Evolutionary conservation across 2,888 invertebrate species (phyloP), one percentile per base, ranked within the genome.

Genomic region (Nomada fucata): DNA sequence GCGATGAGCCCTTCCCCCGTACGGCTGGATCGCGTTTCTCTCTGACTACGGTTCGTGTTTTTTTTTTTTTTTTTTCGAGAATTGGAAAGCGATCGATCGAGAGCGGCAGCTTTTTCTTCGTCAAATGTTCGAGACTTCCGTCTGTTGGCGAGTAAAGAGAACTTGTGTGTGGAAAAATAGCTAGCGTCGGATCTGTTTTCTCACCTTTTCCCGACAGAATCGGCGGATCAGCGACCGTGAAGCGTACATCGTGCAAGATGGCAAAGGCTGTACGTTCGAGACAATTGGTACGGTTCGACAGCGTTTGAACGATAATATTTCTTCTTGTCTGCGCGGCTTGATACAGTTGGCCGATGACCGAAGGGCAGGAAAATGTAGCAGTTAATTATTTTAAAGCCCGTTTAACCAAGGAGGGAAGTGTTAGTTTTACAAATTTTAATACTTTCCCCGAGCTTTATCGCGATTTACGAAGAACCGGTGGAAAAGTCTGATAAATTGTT

Each of bases 31-130:
- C 42, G 42, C 42, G 23, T 55, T 42, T 52, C 7, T 20, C 1
- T 70, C n/a, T 69, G 18, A n/a, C 23, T 53, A 9, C 50, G 4
- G 20, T 29, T 59, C 50, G 36, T 26, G 20, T 20, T 67, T 42
- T 44, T 61, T 29, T n/a, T n/a, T 44, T n/a, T n/a, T n/a, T n/a
- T n/a, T n/a, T 44, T 61, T 29, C 26, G 64, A 55, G 29, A 47
- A 68, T 79, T 73, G 73, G 73, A 73, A 81, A 81, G 68, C 81
- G 81, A 69, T 69, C 52, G 65, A 74, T 65, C 81, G 75, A 81
- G 60, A 79, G 78, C 61, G 57, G 78, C 67, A 47, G 23, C 59
- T 15, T 29, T 47, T 20, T 18, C 26, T 53, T 55, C 26, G 10
- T 47, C 44, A 61, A 59, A 64, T 42, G 53, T 53, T 61, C 50